Base-by-base conservation (phyloP, 2,113 vertebrate species). In the Enhydra lutris region DNA sequence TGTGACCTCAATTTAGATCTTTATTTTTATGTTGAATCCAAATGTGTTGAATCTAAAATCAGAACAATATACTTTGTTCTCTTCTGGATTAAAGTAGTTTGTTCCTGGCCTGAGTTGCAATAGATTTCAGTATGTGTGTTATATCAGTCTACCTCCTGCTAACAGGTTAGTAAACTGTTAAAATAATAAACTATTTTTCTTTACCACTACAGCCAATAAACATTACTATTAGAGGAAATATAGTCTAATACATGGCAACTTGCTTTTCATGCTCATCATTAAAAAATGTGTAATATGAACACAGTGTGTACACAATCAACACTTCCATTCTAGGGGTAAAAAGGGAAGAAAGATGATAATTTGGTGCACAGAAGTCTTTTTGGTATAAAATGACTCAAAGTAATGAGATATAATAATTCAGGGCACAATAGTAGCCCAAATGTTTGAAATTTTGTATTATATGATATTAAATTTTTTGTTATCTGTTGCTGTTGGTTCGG, bases 361-460 rank as follows among this genome's bases (percentile, higher is more conserved):
- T 78, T 86, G 36, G 39, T 93, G 26, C 91, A 67, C 36, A 11
- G 63, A 94, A 39, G 59, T 79, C 45, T 95, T 84, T 88, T 23
- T 95, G 61, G 79, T 73, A 10, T 0, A 85, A 87, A 98, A 97
- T 74, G 36, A 26, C 6, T 36, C 14, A 26, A 94, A 97, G 78
- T 92, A 98, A 61, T 18, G 97, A 94, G 73, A 94, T 73, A 94
- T 61, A 95, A 71, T 97, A 95, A 90, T 97, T 57, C 76, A 73
- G 13, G n/a, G 65, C 94, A 97, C 90, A 94, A 82, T 6, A 95
- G 6, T 0, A 1, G 87, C n/a, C n/a, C 81, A 95, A 63, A 23
- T 94, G n/a, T 96, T 96, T 92, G 95, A 98, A 98, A 96, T 97
- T 96, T 95, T 89, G 45, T 84, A 96, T 97, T 89, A 85, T 71